Evolutionary conservation across 1,140 invertebrate species (phyloP), one percentile per base, ranked within the genome.

Genomic region (Capitella teleta): DNA sequence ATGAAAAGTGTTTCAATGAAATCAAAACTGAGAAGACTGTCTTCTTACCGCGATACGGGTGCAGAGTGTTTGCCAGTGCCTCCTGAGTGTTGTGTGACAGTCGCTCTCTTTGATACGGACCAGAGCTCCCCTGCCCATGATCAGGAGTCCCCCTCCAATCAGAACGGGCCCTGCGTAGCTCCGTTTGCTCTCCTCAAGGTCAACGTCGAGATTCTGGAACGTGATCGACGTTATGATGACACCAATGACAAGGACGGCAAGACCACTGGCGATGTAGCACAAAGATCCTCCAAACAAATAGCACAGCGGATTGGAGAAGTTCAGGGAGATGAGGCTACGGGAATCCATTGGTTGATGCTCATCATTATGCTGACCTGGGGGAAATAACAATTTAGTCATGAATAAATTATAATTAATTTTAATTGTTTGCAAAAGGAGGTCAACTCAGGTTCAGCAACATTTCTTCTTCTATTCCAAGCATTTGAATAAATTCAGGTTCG

Each of bases 181-280:
- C 32, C 61, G 57, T 26, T 53, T 60, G 28, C 58, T 55, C 19
- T 56, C 59, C 8, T 52, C 46, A 10, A 41, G 47, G 18, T 56
- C 49, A 3, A 53, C 47, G 41, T 63, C 59, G 23, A 63, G 47
- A 37, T 63, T 63, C 51, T 64, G 63, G 49, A 64, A 64, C 5
- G 61, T 64, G 12, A 63, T 46, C 6, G 63, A 64, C 21, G 61
- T 64, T 25, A 64, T 60, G 42, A 64, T 63, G 48, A 64, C 63
- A 16, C 63, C 63, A 37, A 64, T 57, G 3, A 64, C 63, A 4
- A 64, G 49, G 24, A 64, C 37, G 18, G 59, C 45, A 28, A 56
- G 45, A 32, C 63, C 63, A 51, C 60, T 59, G 16, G 62, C 59
- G 50, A 63, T 58, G 57, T 63, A 63, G 45, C 63, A 64, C 6